Conservation (phyloP, 2,113 vertebrate genomes). For the Parus major region DNA sequence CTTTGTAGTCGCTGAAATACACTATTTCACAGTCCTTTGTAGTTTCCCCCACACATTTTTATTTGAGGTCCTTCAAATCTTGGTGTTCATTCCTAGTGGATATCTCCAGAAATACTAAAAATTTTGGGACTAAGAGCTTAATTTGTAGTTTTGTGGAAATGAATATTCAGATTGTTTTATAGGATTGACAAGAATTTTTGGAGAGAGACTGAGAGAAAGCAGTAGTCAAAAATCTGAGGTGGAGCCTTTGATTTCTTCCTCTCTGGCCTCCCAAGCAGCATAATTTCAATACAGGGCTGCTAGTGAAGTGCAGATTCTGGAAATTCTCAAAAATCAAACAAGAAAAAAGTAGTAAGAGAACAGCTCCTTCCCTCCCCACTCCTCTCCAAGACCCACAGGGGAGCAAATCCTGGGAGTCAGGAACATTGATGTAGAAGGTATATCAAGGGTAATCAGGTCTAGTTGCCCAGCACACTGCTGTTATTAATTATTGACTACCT, state of each 20-base stretch:
- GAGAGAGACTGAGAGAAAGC: background rate
- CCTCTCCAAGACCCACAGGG: background rate
- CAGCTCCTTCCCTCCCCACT: background rate
- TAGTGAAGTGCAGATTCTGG: background rate
- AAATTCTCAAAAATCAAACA: background rate
- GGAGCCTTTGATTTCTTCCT: background rate
- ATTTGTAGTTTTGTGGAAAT: background rate
- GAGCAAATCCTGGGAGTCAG: background rate
- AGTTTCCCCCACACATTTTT: accelerated
- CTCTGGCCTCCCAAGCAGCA: background rate
- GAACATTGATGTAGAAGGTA: background rate
- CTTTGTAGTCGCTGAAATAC: background rate
- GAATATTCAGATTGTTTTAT: background rate
- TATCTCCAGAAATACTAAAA: background rate
- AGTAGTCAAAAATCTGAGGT: background rate
- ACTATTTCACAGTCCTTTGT: background rate
- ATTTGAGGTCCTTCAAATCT: background rate
- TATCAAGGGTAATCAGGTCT: background rate
- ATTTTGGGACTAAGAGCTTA: too few relatives aligned
- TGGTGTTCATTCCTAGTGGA: background rate
- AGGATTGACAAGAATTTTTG: background rate
- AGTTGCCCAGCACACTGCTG: background rate
- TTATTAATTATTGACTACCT: background rate
- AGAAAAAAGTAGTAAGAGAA: background rate
- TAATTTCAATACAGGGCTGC: background rate